A percentile compares a stretch with the other conserved stretches of the same genome.
Conservation (phyloP, 2,888 invertebrate species). For the Sepiola atlantica region DNA sequence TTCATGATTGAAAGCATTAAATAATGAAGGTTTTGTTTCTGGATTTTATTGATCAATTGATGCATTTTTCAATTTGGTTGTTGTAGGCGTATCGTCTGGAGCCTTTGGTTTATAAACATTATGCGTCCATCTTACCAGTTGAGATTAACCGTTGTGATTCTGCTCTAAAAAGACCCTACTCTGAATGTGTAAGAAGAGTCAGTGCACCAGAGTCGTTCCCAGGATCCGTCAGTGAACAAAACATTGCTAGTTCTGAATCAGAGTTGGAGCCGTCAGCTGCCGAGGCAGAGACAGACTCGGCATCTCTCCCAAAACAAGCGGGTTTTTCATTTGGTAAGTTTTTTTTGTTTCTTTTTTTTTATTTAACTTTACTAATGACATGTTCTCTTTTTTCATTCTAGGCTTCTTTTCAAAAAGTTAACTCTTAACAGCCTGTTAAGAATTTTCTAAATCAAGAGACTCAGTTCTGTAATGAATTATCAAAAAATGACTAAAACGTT, state of each 20-base stretch:
- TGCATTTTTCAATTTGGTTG: background rate
- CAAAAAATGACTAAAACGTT: no score
- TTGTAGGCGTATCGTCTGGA: constrained; percentile 78
- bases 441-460: no score
- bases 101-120: constrained; percentile 79
- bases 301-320: constrained; percentile 41
- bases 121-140: constrained; percentile 79
- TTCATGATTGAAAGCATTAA: no score
- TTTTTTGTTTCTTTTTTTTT: background rate
- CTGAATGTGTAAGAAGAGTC: constrained; percentile 34
- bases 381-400: background rate
- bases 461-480: no score
- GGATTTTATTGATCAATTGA: no score
- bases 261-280: background rate
- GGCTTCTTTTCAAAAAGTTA: no score
- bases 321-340: constrained; percentile 41
- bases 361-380: background rate
- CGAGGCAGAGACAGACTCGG: constrained; percentile 1
- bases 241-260: constrained; percentile 37
- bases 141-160: constrained; percentile 78
- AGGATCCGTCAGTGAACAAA: constrained; percentile 40
- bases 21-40: no score
- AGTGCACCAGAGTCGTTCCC: constrained; percentile 1
- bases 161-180: constrained; percentile 74
- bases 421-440: no score